Evolutionary conservation across 2,113 vertebrate genomes (phyloP), one percentile per base, ranked within the genome.

Genomic region (Trachemys scripta): DNA sequence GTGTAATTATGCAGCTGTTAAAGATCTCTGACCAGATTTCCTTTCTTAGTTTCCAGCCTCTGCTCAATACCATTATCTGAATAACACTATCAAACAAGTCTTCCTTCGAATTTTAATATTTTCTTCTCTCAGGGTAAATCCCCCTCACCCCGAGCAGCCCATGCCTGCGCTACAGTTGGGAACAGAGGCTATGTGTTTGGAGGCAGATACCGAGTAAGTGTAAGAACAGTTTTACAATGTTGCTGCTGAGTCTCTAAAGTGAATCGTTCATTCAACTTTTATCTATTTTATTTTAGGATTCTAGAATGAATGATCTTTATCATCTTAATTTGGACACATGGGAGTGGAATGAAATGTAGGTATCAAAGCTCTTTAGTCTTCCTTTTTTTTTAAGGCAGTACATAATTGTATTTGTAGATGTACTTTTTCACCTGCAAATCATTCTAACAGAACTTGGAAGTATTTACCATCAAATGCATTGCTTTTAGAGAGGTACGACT

Each of bases 311-410:
- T 20, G 99, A 99, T 83, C 98, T 99, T 10, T 99, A 99, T 98
- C 99, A 97, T 95, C 98, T 99, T 93, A 98, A 99, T 95, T 94
- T 99, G 98, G 99, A 99, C 92, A 99, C 98, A 0, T 99, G 99
- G 99, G 99, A 99, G 87, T 99, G 99, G 99, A 99, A 98, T 82
- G 99, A 99, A 98, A 98, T 99, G 99, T 99, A 98, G 88, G 99
- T 98, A 95, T 88, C n/a, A 24, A 8, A 5, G 0, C 81, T 16
- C 0, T 9, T 45, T 82, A n/a, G 45, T 80, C 72, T 87, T 1
- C 86, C 84, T n/a, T 54, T 13, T 65, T 69, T 95, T 95, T 94
- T 5, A 53, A 76, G 75, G 47, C 29, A 2, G 2, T 10, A 2
- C 0, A 31, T 38, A 51, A 20, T 2, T 54, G 31, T 20, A 20